Evolutionary conservation across 2,888 invertebrate species (phyloP), one percentile per base, ranked within the genome.

Genomic region (Ditylenchus weischeri): DNA sequence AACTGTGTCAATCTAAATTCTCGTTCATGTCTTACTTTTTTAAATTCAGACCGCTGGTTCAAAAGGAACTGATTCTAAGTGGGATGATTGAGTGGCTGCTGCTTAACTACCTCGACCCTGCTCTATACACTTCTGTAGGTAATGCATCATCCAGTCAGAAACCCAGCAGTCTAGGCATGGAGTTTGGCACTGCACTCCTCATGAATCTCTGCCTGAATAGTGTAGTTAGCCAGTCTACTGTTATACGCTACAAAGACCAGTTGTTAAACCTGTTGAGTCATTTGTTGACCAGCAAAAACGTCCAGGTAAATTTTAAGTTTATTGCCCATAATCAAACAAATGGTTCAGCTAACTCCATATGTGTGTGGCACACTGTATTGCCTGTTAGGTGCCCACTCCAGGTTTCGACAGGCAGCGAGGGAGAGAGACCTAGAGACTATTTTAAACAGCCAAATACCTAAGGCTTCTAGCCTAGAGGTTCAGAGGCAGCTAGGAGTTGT

Each of bases 21-120:
- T n/a, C n/a, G n/a, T n/a, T n/a, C n/a, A n/a, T n/a, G n/a, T n/a
- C n/a, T n/a, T n/a, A n/a, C n/a, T 43, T 43, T 13, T 43, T 13
- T 13, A 6, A 8, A 50, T 66, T 15, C 49, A 75, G 76, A 38
- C 49, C 64, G 5, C 49, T 64, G 7, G 76, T 73, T 19, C 76
- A 76, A 54, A 75, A 76, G 47, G 76, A 76, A 50, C 62, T 76
- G 51, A 65, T 76, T 38, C 57, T 69, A 21, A 69, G 67, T 21
- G 76, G 78, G 0, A 73, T 75, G 69, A 66, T 76, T 54, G 76
- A 76, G 38, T 76, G 76, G 76, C 60, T 76, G 21, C 23, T 73
- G 49, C 49, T 49, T 5, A 59, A 61, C 7, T 62, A 43, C 47
- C 48, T 62, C 8, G 48, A 62, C 47, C 18, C 18, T 36, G 2